Evolutionary conservation across 2,113 vertebrate genomes (phyloP).

Genomic region (Chitala chitala): DNA sequence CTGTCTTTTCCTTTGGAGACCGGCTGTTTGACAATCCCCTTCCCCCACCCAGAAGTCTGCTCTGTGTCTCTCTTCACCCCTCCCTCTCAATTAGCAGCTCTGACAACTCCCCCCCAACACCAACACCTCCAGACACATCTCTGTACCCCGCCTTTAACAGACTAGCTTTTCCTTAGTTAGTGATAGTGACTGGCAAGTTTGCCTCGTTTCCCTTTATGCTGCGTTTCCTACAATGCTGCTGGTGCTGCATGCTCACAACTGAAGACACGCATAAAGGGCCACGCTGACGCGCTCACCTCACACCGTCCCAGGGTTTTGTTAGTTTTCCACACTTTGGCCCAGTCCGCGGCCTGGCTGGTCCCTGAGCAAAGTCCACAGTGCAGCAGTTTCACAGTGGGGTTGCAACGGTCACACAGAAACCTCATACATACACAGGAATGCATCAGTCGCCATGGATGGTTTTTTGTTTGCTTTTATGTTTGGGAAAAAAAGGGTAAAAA

Average conservation of each 20-base stretch:
- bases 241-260: background rate
- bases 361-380: background rate
- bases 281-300: background rate
- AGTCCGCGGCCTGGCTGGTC: no score
- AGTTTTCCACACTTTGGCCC: background rate
- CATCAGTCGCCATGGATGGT: background rate
- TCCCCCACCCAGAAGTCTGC: slow-evolving; percentile 1
- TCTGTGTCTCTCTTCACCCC: slow-evolving; percentile 18
- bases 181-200: slow-evolving; percentile 19
- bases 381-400: background rate
- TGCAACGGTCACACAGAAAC: background rate
- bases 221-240: background rate
- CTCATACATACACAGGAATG: background rate
- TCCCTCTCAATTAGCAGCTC: slow-evolving; percentile 16
- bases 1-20: background rate
- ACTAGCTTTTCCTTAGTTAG: background rate
- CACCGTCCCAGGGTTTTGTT: background rate
- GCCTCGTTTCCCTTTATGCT: background rate
- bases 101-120: slow-evolving; percentile 7
- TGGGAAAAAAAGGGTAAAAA: background rate
- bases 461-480: background rate
- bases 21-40: slow-evolving; percentile 12
- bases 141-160: background rate
- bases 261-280: no score
- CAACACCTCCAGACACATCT: background rate